Conservation (phyloP, 2,888 invertebrate genomes). For the Marasmarcha lunaedactyla region DNA sequence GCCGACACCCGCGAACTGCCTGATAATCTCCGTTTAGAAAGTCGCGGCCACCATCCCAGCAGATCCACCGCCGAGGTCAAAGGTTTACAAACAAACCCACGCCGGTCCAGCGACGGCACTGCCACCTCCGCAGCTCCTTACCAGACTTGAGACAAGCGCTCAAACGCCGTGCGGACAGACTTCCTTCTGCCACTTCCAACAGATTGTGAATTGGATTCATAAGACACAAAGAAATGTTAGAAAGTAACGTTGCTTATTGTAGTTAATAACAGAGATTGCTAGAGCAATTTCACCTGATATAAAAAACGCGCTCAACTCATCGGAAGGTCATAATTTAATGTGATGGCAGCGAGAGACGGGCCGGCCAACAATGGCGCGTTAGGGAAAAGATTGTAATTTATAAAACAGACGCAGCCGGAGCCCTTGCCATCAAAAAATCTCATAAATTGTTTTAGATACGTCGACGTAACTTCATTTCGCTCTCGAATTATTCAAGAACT, state of each 20-base stretch:
- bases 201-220: conserved; percentile 6
- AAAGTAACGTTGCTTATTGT: conserved; percentile 27
- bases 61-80: conserved; percentile 31
- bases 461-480: too few relatives aligned
- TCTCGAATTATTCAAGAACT: too few relatives aligned
- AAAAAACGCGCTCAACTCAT: conserved; percentile 20
- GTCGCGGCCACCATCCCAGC: conserved; percentile 37
- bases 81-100: neutral
- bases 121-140: conserved; percentile 31
- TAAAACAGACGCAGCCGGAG: conserved; percentile 5
- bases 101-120: neutral
- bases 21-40: conserved; percentile 49
- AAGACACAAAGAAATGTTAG: conserved; percentile 26
- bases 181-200: too few relatives aligned
- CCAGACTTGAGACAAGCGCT: conserved; percentile 15
- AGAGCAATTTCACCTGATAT: conserved; percentile 37
- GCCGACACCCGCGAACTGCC: conserved; percentile 20
- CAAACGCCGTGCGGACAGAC: too few relatives aligned
- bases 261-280: conserved; percentile 21
- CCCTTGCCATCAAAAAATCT: conserved; percentile 4
- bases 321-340: conserved; percentile 40
- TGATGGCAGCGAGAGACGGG: conserved; percentile 33
- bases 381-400: conserved; percentile 39
- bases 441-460: too few relatives aligned
- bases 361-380: conserved; percentile 37